Percentiles rank a stretch among this genome's conserved stretches.
Evolutionary conservation across 2,113 vertebrate genomes (phyloP).

Genomic region (Dromas ardeola): DNA sequence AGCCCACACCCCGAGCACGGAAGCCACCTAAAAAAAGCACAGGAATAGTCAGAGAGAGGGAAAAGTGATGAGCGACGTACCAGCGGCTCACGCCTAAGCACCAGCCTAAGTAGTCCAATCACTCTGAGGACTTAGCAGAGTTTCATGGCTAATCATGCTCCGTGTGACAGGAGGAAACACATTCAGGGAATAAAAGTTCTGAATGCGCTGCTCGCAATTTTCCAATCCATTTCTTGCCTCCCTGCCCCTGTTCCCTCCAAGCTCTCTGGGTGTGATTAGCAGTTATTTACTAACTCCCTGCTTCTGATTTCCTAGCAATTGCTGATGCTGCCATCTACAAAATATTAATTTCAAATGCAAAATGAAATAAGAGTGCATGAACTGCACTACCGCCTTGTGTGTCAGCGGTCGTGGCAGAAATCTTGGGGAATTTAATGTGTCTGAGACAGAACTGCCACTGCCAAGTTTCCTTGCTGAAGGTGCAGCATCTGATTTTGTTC

Average conservation of each 20-base stretch:
- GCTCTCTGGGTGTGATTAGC: constrained; percentile 14
- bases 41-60: background rate
- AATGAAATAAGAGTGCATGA: constrained; percentile 4
- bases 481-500: constrained; percentile 1
- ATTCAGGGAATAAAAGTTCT: constrained; percentile 10
- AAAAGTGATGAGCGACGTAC: background rate
- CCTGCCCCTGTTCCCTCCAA: background rate
- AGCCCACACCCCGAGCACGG: background rate
- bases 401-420: background rate
- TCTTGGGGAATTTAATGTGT: background rate
- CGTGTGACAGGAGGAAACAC: constrained; percentile 6
- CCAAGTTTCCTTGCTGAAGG: background rate
- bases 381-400: background rate
- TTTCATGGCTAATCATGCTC: constrained; percentile 38
- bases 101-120: background rate
- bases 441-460: background rate
- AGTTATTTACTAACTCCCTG: constrained; percentile 17
- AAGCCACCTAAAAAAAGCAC: constrained; percentile 20
- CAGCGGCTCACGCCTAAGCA: background rate
- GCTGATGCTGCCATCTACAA: constrained; percentile 17
- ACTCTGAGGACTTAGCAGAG: background rate
- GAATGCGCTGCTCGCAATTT: background rate
- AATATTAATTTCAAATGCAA: constrained; percentile 37
- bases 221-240: constrained; percentile 15
- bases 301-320: constrained; percentile 24